Evolutionary conservation across 1,140 invertebrate genomes (phyloP).

Genomic region (Lordiphosa collinella): DNA sequence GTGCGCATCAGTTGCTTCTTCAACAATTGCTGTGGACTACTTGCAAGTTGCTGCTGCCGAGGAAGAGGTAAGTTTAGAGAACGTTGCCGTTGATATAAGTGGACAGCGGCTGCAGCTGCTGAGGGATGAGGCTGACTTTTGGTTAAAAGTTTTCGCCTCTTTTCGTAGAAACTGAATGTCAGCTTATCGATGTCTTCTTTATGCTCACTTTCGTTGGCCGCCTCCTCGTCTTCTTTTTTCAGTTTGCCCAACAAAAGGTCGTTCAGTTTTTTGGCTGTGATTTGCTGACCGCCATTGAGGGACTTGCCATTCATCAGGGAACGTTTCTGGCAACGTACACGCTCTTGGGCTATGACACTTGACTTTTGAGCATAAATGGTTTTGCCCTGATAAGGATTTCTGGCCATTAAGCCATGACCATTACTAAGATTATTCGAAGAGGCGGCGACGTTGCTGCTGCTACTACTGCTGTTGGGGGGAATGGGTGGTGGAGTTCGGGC

Average conservation of each 20-base stretch:
- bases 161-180: conserved; percentile 63
- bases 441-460: not conserved
- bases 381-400: conserved; percentile 27
- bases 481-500: conserved; percentile 37
- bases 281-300: conserved; percentile 3
- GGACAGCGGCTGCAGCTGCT: conserved; percentile 24
- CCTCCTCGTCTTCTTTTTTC: conserved; percentile 42
- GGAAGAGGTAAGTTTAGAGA: conserved; percentile 33
- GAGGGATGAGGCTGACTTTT: conserved; percentile 5
- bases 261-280: conserved; percentile 52
- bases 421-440: conserved; percentile 24
- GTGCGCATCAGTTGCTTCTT: conserved; percentile 64
- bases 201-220: conserved; percentile 29
- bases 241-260: conserved; percentile 47
- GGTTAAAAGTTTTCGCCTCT: conserved; percentile 51
- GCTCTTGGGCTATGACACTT: conserved; percentile 56
- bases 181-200: conserved; percentile 25
- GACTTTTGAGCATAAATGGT: conserved; percentile 59
- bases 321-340: conserved; percentile 57
- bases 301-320: conserved; percentile 22
- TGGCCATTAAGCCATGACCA: conserved; percentile 25
- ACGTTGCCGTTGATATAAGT: conserved; percentile 14
- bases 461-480: conserved; percentile 9
- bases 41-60: conserved; percentile 27
- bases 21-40: conserved; percentile 41